Evolutionary conservation across 92 coral and sea anemone genomes (phyloP).

Genomic region (Actinostola sp.): DNA sequence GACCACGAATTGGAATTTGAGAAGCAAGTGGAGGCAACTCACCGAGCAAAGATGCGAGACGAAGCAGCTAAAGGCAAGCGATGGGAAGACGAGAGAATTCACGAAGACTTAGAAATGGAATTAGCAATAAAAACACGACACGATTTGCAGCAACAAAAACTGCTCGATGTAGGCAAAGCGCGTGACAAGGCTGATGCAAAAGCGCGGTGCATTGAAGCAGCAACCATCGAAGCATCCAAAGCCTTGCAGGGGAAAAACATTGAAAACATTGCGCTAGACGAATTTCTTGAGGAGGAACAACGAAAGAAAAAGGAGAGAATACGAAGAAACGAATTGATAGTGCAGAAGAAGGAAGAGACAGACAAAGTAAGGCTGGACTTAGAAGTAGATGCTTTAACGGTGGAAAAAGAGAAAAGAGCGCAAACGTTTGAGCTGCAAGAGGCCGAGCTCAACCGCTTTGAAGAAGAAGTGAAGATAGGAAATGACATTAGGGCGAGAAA

Average conservation of each 20-base stretch:
- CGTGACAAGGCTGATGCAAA: slow-evolving; percentile 48
- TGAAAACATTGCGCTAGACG: slow-evolving; percentile 39
- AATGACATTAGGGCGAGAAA: background rate
- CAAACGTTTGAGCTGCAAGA: slow-evolving; percentile 32
- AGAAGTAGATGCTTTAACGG: slow-evolving; percentile 45
- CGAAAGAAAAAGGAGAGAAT: slow-evolving; percentile 51
- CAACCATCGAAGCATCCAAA: slow-evolving; percentile 42
- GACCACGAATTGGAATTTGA: slow-evolving; percentile 49
- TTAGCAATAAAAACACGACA: slow-evolving; percentile 17
- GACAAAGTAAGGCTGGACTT: slow-evolving; percentile 50
- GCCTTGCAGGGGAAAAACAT: slow-evolving; percentile 50
- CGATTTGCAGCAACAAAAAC: slow-evolving; percentile 18
- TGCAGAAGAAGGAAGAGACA: slow-evolving; percentile 48
- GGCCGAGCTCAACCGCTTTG: slow-evolving; percentile 45
- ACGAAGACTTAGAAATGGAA: slow-evolving; percentile 59
- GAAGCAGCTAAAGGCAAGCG: slow-evolving; percentile 43
- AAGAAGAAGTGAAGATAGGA: slow-evolving; percentile 17
- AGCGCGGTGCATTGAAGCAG: slow-evolving; percentile 49
- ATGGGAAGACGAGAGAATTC: slow-evolving; percentile 60
- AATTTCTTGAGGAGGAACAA: slow-evolving; percentile 44
- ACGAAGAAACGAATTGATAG: slow-evolving; percentile 19
- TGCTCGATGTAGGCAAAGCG: slow-evolving; percentile 29
- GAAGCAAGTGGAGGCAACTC: slow-evolving; percentile 35
- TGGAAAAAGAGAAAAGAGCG: slow-evolving; percentile 57
- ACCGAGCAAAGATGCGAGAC: slow-evolving; percentile 31